Evolutionary conservation across 2,888 invertebrate genomes (phyloP).

Genomic region (Arctia plantaginis): DNA sequence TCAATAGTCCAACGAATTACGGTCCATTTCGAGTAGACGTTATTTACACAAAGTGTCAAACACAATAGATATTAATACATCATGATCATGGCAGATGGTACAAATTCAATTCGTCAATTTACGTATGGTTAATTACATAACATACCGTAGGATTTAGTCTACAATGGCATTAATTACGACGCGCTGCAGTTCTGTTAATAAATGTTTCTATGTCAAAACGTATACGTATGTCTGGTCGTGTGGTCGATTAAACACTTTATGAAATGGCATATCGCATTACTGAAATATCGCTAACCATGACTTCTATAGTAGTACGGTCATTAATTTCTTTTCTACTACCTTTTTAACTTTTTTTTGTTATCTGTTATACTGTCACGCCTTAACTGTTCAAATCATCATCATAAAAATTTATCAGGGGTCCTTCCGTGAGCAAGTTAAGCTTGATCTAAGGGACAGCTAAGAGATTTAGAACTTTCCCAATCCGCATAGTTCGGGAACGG

Average conservation of each 20-base stretch:
- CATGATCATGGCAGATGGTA: constrained; percentile 16
- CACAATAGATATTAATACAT: constrained; percentile 15
- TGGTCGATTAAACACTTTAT: background rate
- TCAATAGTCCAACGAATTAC: background rate
- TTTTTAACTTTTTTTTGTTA: too few relatives aligned
- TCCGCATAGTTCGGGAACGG: too few relatives aligned
- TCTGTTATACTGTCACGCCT: too few relatives aligned
- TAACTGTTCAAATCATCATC: too few relatives aligned
- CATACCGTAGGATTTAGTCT: constrained; percentile 34
- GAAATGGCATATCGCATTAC: background rate
- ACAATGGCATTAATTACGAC: constrained; percentile 28
- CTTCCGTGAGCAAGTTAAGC: too few relatives aligned
- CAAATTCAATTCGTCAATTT: constrained; percentile 33
- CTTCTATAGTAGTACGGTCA: background rate
- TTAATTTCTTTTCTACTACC: too few relatives aligned
- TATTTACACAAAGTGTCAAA: constrained; percentile 12
- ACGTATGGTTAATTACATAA: constrained; percentile 41
- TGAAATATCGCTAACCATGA: background rate
- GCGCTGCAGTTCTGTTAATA: constrained; percentile 24
- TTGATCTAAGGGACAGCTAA: too few relatives aligned
- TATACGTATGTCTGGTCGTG: background rate
- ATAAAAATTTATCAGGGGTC: too few relatives aligned
- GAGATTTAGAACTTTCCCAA: too few relatives aligned
- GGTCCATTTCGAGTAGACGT: background rate
- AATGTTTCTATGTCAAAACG: constrained; percentile 23